A percentile compares a stretch with the other conserved stretches of the same genome.
Conservation (phyloP, 1,140 invertebrate species). For the Phenacoccus solenopsis region DNA sequence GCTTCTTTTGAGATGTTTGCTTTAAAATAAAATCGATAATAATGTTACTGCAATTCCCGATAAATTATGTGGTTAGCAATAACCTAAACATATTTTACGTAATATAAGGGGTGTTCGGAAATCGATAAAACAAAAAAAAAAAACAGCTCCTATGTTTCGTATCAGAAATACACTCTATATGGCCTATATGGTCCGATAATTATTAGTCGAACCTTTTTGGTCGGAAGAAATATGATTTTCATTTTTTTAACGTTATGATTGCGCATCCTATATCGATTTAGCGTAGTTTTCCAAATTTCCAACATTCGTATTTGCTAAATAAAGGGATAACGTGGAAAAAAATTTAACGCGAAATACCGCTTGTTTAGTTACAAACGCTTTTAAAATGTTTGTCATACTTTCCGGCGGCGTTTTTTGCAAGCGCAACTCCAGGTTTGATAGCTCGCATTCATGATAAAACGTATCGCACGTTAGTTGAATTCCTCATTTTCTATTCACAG, state of each 20-base stretch:
- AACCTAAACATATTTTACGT: neutral
- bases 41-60: neutral
- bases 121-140: neutral
- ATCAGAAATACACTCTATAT: neutral
- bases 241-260: too few species aligned
- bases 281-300: too few species aligned
- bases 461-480: too few species aligned
- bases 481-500: slow-evolving; percentile 35
- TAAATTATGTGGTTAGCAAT: neutral
- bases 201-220: neutral
- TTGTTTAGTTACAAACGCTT: too few species aligned
- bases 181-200: neutral
- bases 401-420: too few species aligned
- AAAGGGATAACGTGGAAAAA: too few species aligned
- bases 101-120: neutral
- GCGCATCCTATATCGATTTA: too few species aligned
- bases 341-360: too few species aligned
- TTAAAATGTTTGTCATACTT: too few species aligned
- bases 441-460: too few species aligned
- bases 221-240: neutral
- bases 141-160: neutral
- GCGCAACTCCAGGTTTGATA: too few species aligned
- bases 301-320: too few species aligned
- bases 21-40: neutral
- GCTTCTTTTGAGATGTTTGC: neutral